Percentiles rank a stretch among this genome's conserved stretches.
These are phyloP conservation scores for Troilus luridus DNA, from an alignment of 2,888 invertebrate genomes.

Conservation along the genomic window DNA sequence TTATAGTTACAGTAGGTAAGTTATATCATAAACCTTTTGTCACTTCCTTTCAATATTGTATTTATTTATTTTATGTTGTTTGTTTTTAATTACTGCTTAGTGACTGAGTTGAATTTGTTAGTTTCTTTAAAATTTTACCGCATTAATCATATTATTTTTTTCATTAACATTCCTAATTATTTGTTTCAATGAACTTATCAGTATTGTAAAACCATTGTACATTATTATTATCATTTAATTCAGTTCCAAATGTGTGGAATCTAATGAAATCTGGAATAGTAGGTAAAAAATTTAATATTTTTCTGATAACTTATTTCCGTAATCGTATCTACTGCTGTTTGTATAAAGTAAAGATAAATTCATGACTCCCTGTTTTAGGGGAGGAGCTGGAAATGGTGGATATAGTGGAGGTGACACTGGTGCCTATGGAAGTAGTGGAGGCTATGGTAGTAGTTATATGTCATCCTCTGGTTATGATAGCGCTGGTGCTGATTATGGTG, in stretches of 20 bases:
- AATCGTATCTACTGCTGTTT: background rate
- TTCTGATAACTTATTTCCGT: background rate
- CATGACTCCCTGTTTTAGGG: background rate
- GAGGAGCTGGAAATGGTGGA: slow-evolving; percentile 54
- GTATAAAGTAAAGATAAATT: too few relatives aligned
- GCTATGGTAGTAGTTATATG: slow-evolving; percentile 57
- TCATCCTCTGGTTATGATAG: slow-evolving; percentile 49
- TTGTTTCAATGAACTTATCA: too few relatives aligned
- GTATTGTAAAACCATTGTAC: too few relatives aligned
- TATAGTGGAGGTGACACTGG: slow-evolving; percentile 60
- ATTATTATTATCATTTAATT: too few relatives aligned
- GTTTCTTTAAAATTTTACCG: background rate
- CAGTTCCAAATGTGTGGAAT: too few relatives aligned
- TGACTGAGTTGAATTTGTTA: background rate
- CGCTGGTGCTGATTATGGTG: slow-evolving; percentile 24
- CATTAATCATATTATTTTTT: too few relatives aligned
- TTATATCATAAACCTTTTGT: background rate
- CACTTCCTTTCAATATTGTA: background rate
- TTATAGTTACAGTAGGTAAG: slow-evolving; percentile 11
- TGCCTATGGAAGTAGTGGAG: slow-evolving; percentile 62
- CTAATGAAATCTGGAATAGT: background rate
- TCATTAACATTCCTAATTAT: too few relatives aligned
- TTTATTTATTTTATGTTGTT: background rate
- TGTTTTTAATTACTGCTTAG: background rate
- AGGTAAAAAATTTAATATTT: background rate